These are phyloP conservation scores for Kuschelorhynchus macadamiae DNA, from an alignment of 2,888 invertebrate genomes.

Conservation along the genomic window DNA sequence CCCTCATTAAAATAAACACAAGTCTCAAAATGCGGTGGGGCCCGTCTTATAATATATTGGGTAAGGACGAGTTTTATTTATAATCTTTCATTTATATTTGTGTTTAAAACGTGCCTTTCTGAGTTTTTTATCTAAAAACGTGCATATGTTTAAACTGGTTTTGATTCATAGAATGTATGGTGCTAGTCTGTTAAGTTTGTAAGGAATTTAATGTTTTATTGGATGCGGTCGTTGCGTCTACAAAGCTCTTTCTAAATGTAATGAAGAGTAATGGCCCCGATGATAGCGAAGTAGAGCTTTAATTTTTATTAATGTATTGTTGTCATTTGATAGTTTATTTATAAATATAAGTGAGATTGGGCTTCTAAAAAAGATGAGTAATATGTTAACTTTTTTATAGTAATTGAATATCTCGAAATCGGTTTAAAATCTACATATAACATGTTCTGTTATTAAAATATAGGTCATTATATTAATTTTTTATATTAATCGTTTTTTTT, in stretches of 20 bases:
- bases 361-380: too few species aligned
- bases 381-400: too few species aligned
- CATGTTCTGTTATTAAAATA: too few species aligned
- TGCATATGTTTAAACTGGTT: conserved; percentile 48
- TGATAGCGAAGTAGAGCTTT: conserved; percentile 8
- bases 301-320: conserved; percentile 22
- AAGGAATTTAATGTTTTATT: conserved; percentile 30
- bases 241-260: conserved; percentile 26
- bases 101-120: conserved; percentile 49
- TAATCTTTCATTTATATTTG: conserved; percentile 52
- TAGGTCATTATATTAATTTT: too few species aligned
- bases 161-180: conserved; percentile 39
- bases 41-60: conserved; percentile 59
- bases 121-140: conserved; percentile 43
- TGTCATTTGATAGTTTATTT: too few species aligned
- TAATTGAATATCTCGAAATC: too few species aligned
- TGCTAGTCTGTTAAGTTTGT: conserved; percentile 24
- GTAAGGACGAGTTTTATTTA: conserved; percentile 56
- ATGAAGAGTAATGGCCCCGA: conserved; percentile 21
- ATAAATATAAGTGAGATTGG: too few species aligned
- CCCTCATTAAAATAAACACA: conserved; percentile 64
- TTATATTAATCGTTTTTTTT: too few species aligned
- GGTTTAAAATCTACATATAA: too few species aligned
- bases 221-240: conserved; percentile 6
- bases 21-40: conserved; percentile 57